A percentile compares a stretch with the other conserved stretches of the same genome.
Conservation (phyloP, 2,113 vertebrate species). For the Alethe castanea region DNA sequence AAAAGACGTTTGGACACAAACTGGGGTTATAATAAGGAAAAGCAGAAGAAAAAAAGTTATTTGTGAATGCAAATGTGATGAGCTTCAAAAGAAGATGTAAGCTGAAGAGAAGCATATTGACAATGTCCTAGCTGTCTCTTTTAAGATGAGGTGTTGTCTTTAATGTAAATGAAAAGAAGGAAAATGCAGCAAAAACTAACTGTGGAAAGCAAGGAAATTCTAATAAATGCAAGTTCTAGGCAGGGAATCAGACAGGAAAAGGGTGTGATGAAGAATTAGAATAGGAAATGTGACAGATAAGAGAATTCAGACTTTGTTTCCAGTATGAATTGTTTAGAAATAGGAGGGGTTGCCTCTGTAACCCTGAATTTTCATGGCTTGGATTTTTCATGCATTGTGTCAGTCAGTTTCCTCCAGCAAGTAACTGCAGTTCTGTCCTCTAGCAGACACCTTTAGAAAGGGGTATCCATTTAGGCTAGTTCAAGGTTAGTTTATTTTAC, state of each 20-base stretch:
- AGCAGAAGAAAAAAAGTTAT: neutral
- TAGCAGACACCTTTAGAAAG: neutral
- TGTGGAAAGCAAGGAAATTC: neutral
- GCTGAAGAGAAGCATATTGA: neutral
- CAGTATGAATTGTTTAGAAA: neutral
- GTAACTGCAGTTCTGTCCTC: neutral
- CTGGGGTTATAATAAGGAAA: neutral
- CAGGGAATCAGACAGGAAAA: neutral
- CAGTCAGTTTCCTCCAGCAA: neutral
- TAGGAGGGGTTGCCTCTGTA: neutral
- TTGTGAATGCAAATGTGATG: neutral
- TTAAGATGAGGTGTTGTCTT: neutral
- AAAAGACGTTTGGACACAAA: neutral
- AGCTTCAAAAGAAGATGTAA: neutral
- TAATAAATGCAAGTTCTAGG: neutral
- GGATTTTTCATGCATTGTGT: neutral
- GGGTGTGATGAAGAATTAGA: neutral
- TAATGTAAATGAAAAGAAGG: neutral
- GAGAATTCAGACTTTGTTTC: neutral
- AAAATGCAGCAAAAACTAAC: neutral
- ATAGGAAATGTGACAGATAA: neutral
- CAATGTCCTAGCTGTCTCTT: neutral
- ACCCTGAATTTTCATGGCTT: neutral
- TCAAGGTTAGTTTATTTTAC: neutral
- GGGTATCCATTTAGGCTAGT: neutral